Evolutionary conservation across 2,888 invertebrate genomes (phyloP).

Genomic region (Oscheius sp.): DNA sequence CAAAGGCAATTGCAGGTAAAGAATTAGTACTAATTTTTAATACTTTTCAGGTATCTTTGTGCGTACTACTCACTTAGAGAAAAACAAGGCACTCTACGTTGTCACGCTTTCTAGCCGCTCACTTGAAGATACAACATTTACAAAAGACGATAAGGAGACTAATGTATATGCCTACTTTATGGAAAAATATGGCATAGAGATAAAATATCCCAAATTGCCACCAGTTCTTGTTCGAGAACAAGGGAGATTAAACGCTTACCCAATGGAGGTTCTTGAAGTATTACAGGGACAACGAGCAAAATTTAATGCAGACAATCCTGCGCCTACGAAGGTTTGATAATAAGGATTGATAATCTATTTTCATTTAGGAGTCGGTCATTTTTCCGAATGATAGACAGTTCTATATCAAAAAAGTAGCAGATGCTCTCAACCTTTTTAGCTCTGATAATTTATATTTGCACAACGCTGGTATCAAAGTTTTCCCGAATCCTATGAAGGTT

Average conservation of each 20-base stretch:
- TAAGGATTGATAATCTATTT: too few relatives aligned
- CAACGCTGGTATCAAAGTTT: slow-evolving; percentile 34
- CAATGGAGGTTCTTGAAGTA: slow-evolving; percentile 47
- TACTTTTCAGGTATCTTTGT: slow-evolving; percentile 24
- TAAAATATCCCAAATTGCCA: slow-evolving; percentile 27
- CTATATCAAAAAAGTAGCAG: too few relatives aligned
- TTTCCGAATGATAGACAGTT: too few relatives aligned
- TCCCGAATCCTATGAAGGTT: slow-evolving; percentile 33
- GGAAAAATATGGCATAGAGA: slow-evolving; percentile 29
- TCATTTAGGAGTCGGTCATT: too few relatives aligned
- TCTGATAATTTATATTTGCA: slow-evolving; percentile 31
- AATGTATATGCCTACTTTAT: slow-evolving; percentile 40
- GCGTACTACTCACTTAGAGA: slow-evolving; percentile 11
- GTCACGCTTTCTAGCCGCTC: background rate
- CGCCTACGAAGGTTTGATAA: too few relatives aligned
- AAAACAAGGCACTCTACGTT: background rate
- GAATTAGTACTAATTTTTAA: too few relatives aligned
- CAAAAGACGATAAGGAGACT: background rate
- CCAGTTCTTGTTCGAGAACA: slow-evolving; percentile 26
- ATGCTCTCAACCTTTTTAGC: too few relatives aligned
- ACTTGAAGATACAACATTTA: background rate
- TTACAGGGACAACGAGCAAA: slow-evolving; percentile 50
- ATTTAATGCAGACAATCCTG: too few relatives aligned
- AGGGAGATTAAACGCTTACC: slow-evolving; percentile 43
- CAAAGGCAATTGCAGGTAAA: slow-evolving; percentile 34